These are phyloP conservation scores for Mycalesis mineus DNA, from an alignment of 2,888 invertebrate species.

Conservation along the genomic window DNA sequence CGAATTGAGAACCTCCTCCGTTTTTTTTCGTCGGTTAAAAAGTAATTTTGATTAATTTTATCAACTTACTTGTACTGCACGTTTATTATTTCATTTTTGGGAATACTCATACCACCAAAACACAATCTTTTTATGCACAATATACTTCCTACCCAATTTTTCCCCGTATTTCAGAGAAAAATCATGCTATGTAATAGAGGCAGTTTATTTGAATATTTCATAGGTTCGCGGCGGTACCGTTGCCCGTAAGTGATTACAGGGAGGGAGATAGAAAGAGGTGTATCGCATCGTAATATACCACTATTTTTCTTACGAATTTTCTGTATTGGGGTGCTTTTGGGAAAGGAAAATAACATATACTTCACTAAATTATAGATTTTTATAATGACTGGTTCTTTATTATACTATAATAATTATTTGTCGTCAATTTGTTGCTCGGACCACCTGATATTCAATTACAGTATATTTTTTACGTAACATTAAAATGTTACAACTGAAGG, in stretches of 20 bases:
- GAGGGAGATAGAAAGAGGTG: constrained; percentile 14
- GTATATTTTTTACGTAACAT: no score
- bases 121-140: not conserved
- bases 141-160: constrained; percentile 3
- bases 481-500: no score
- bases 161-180: constrained; percentile 35
- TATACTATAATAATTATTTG: no score
- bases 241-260: constrained; percentile 38
- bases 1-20: no score
- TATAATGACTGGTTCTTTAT: no score
- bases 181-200: constrained; percentile 48
- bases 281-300: constrained; percentile 14
- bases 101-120: not conserved
- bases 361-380: not conserved
- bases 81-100: no score
- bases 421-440: no score
- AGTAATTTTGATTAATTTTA: no score
- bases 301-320: constrained; percentile 8
- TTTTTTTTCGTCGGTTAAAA: no score
- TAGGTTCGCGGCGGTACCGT: constrained; percentile 39
- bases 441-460: no score
- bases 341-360: not conserved
- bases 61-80: no score
- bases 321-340: not conserved
- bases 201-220: constrained; percentile 55